Evolutionary conservation across 1,140 invertebrate genomes (phyloP), one percentile per base, ranked within the genome.

Genomic region (Ceratina japonica): DNA sequence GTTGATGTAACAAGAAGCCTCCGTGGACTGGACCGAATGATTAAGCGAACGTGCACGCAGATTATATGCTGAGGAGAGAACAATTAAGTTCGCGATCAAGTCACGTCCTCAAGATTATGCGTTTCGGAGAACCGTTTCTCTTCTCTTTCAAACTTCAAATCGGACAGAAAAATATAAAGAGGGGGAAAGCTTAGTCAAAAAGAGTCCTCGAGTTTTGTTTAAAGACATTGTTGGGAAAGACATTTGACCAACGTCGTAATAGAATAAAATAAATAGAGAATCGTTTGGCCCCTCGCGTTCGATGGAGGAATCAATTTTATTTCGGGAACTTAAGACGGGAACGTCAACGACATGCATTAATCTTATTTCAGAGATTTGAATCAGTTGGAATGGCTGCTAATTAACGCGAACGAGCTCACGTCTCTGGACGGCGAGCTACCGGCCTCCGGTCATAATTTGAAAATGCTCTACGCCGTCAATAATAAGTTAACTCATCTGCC

Each of bases 371-470:
- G 93, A 74, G 94, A 95, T 70, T 87, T 97, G 49, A 94, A 95
- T 80, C 93, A 95, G 70, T 90, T 97, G 18, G 94, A 96, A 86
- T 96, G 96, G 94, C 93, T 97, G 54, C 95, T 96, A 70, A 94
- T 97, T 37, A 96, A 96, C 88, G 93, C 94, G 22, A 97, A 97
- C 88, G 93, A 95, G 64, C 91, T 97, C 49, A 94, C 94, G 66
- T 93, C 94, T 16, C 91, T 97, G 75, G 96, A 97, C 22, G 94
- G 94, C 31, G 95, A 97, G 91, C 88, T 97, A 77, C 96, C 96
- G 13, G 91, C 89, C 75, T 89, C 92, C 92, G 92, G 94, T 91
- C 92, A 94, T 93, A 95, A 94, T 86, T 87, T 97, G 3, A 93
- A 93, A 20, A 93, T 96, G 80, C 93, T 97, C 0, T 95, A 96